Evolutionary conservation across 2,888 invertebrate species (phyloP), one percentile per base, ranked within the genome.

Genomic region (Linyphia triangularis): DNA sequence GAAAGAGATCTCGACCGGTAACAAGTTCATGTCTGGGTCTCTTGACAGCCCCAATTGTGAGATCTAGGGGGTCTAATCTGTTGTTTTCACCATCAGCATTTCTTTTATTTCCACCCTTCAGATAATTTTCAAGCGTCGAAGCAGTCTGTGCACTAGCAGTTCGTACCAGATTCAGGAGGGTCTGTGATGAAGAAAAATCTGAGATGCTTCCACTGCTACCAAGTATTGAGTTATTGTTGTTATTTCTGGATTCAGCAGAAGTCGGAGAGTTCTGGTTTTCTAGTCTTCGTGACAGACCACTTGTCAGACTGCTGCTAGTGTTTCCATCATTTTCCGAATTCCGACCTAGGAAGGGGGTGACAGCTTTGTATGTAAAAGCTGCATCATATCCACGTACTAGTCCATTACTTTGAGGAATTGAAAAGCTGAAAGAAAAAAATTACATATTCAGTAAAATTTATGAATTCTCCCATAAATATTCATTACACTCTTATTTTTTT

Each of bases 91-190:
- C 89, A 37, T 91, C 91, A 13, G 90, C 85, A 40, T 90, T 78
- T 69, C 90, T 73, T 79, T 90, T 90, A 6, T 84, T 86, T 40
- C 93, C 93, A 6, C 91, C 91, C 92, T 94, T 93, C 59, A 94
- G 92, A 91, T 94, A 94, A 79, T 93, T 94, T 90, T 94, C 94
- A 88, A 94, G 91, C 91, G 94, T 94, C 19, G 93, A 92, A 92
- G 92, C 79, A 92, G 93, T 89, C 5, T 93, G 93, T 51, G 93
- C 93, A 89, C 93, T 93, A 26, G 94, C 94, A n/a, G 94, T 94
- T 90, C 94, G 93, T 82, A 94, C 94, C 94, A 95, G 94, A 91
- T 93, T 94, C 13, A 89, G 51, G 30, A 89, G 51, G 9, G 86
- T 89, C 51, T 89, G 89, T 1, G 89, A 89, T 0, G 89, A 89